phyloP scores from a whole-genome alignment of 2,797 vertebrate genomes.

The Acrocephalus scirpaceus region DNA sequence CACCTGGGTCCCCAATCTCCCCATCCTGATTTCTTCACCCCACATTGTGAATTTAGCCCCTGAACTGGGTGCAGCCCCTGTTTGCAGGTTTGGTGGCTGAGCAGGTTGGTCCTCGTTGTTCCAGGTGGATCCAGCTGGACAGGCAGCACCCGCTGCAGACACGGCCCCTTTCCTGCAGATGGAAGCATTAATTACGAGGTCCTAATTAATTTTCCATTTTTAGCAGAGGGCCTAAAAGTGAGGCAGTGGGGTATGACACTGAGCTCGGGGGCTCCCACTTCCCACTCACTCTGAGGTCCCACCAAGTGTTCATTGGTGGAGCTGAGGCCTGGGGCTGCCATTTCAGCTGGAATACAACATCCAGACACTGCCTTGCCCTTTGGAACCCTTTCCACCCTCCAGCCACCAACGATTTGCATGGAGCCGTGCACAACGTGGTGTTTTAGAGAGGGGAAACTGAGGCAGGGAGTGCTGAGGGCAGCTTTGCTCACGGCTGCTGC shows the following conservation, averaged over 20 bases:
- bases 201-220: constrained; percentile 26
- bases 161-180: not conserved
- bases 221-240: not conserved
- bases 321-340: not conserved
- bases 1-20: not conserved
- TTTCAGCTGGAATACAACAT: not conserved
- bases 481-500: constrained; percentile 35
- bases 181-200: constrained; percentile 22
- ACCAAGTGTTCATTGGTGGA: not conserved
- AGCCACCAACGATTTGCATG: not conserved
- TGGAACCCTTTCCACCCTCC: not conserved
- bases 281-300: accelerated
- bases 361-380: not conserved
- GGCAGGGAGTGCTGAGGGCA: not conserved
- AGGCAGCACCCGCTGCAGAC: not conserved
- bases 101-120: not conserved
- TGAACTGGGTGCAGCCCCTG: accelerated
- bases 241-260: not conserved
- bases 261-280: accelerated
- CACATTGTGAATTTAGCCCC: accelerated
- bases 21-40: not conserved
- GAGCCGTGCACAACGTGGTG: not conserved
- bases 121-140: not conserved
- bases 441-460: constrained; percentile 8
- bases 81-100: not conserved